These are phyloP conservation scores for Tyrannus savana DNA, from an alignment of 2,113 vertebrate species.

Conservation along the genomic window DNA sequence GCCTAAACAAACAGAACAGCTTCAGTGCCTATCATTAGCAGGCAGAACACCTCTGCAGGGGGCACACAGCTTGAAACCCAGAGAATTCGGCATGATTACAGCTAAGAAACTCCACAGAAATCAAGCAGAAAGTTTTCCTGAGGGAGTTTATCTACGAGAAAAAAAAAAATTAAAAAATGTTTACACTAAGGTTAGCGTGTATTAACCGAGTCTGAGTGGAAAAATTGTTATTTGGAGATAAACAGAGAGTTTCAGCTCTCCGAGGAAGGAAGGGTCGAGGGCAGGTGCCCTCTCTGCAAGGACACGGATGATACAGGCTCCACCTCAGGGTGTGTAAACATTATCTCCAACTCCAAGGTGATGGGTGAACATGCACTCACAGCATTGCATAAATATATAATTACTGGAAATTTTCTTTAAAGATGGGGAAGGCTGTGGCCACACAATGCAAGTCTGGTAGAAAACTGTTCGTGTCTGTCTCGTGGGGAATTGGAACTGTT, in stretches of 20 bases:
- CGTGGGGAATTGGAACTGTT: background rate
- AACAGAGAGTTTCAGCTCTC: slow-evolving; percentile 3
- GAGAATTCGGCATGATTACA: background rate
- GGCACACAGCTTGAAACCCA: background rate
- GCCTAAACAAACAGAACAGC: background rate
- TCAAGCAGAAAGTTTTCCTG: slow-evolving; percentile 40
- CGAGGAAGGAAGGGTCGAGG: background rate
- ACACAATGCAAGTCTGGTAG: accelerated
- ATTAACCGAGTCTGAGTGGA: background rate
- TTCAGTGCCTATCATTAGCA: slow-evolving; percentile 7
- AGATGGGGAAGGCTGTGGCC: background rate
- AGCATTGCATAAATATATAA: background rate
- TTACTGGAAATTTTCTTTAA: background rate
- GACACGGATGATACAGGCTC: background rate
- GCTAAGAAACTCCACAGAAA: background rate
- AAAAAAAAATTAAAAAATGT: background rate
- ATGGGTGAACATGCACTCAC: background rate
- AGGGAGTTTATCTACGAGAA: slow-evolving; percentile 9
- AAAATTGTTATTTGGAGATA: slow-evolving; percentile 45
- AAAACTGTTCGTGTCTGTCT: background rate
- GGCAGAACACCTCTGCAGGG: slow-evolving; percentile 50
- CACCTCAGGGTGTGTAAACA: background rate
- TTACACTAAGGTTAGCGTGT: slow-evolving; percentile 34
- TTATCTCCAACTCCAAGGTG: background rate
- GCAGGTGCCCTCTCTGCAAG: background rate